Evolutionary conservation across 2,888 invertebrate genomes (phyloP).

Genomic region (Drosophila kanekoi): DNA sequence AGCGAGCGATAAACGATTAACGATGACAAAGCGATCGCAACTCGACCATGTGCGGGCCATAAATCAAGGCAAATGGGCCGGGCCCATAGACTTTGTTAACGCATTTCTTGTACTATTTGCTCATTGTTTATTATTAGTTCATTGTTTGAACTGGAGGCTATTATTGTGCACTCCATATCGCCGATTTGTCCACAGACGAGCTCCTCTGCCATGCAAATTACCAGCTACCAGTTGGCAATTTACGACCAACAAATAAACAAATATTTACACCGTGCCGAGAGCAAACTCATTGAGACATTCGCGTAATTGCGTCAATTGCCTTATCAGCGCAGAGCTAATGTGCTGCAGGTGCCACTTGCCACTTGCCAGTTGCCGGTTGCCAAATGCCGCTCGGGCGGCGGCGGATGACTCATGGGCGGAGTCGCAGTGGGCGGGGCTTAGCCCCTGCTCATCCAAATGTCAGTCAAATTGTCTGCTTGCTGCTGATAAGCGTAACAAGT

Average conservation of each 20-base stretch:
- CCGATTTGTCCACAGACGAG: background rate
- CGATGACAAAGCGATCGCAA: slow-evolving; percentile 51
- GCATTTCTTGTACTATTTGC: slow-evolving; percentile 64
- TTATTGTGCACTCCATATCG: slow-evolving; percentile 12
- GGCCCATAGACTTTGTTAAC: slow-evolving; percentile 28
- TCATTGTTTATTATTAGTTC: slow-evolving; percentile 68
- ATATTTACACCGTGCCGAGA: slow-evolving; percentile 27
- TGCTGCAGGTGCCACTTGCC: background rate
- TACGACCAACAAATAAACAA: slow-evolving; percentile 15
- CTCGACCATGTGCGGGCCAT: slow-evolving; percentile 60
- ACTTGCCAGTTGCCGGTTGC: background rate
- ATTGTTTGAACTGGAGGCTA: slow-evolving; percentile 26
- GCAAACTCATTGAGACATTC: slow-evolving; percentile 29
- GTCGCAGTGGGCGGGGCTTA: slow-evolving; percentile 9
- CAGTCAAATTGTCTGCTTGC: slow-evolving; percentile 12
- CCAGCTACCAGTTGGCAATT: slow-evolving; percentile 51
- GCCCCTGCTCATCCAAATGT: slow-evolving; percentile 31
- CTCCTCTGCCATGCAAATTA: slow-evolving; percentile 35
- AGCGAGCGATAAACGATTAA: slow-evolving; percentile 54
- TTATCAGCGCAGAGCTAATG: slow-evolving; percentile 44
- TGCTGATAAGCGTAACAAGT: background rate
- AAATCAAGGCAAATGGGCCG: slow-evolving; percentile 52
- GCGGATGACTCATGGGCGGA: slow-evolving; percentile 30
- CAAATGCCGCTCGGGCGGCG: no score
- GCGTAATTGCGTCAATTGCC: slow-evolving; percentile 61